Percentiles rank a stretch among this genome's conserved stretches.
phyloP scores from a whole-genome alignment of 2,888 invertebrate species.

The Eudemis profundana region DNA sequence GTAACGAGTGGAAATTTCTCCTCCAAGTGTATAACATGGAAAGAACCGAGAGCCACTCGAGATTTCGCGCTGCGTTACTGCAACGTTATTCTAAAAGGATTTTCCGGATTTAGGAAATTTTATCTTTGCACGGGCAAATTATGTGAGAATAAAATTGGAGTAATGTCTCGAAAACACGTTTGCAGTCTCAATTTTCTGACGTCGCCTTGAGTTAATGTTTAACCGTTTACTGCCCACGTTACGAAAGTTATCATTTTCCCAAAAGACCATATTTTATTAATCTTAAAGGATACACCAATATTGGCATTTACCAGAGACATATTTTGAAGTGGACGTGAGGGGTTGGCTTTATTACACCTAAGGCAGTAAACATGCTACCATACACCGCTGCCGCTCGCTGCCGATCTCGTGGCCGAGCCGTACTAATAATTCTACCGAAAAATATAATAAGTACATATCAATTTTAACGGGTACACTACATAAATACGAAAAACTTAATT shows the following conservation, averaged over 20 bases:
- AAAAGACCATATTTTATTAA: background rate
- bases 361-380: too few relatives aligned
- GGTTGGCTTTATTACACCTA: too few relatives aligned
- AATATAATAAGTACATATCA: too few relatives aligned
- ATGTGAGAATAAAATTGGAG: constrained; percentile 31
- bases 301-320: too few relatives aligned
- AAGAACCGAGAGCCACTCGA: constrained; percentile 61
- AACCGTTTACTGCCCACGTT: background rate
- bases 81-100: constrained; percentile 57
- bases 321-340: too few relatives aligned
- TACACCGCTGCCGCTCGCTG: too few relatives aligned
- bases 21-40: constrained; percentile 56
- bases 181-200: constrained; percentile 1
- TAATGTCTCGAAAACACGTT: constrained; percentile 1
- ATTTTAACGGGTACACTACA: too few relatives aligned
- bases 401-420: too few relatives aligned
- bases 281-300: too few relatives aligned
- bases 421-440: too few relatives aligned
- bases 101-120: constrained; percentile 48
- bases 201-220: constrained; percentile 33
- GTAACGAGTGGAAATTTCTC: constrained; percentile 51
- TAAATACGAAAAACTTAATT: too few relatives aligned
- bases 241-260: background rate
- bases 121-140: constrained; percentile 38
- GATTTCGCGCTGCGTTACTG: constrained; percentile 58